Base-by-base conservation (phyloP, 2,888 invertebrate species). In the Didymodactylos carnosus region DNA sequence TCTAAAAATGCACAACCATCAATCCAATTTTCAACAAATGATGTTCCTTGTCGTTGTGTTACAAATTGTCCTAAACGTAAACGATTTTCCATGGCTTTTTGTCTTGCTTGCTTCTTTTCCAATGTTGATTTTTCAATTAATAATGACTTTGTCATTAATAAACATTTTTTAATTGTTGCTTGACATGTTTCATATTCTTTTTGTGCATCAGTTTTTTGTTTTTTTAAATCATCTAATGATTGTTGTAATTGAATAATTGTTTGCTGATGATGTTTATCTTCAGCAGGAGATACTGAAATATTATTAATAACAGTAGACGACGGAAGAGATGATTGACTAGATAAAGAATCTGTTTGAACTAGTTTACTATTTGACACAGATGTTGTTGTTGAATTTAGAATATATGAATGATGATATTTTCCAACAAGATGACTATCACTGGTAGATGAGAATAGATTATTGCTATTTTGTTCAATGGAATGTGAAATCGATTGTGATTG, bases 1-100 rank as follows among this genome's bases (percentile, higher is more conserved):
- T 98, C 97, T 85, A 95, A 94, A 87, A 98, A 98, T 81, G 97
- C 95, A 86, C 92, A 94, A 79, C 98, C 98, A 85, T 99, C 97
- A n/a, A 82, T 94, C 97, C 98, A 99, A 86, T 95, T 95, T 86
- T 99, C 98, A 85, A 97, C 97, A 88, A 98, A 98, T 81, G 94
- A 93, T 80, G 97, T 97, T 75, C 97, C 98, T 80, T 95, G 95
- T 82, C 98, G 88, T 84, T 97, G 95, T 82, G 97, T 97, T 78
- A 95, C 94, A 85, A 97, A 99, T 87, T 97, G 97, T 43, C 98
- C 98, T 79, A 99, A 87, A 85, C 97, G 88, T 82, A 97, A 87
- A 84, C 95, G 88, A 86, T 98, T 97, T 85, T 97, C 95, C 93
- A 95, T 95, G 86, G 95, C 94, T 84, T 92, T 90, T 83, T 94